Evolutionary conservation across 2,888 invertebrate genomes (phyloP).

Genomic region (Sarcophaga rosellei): DNA sequence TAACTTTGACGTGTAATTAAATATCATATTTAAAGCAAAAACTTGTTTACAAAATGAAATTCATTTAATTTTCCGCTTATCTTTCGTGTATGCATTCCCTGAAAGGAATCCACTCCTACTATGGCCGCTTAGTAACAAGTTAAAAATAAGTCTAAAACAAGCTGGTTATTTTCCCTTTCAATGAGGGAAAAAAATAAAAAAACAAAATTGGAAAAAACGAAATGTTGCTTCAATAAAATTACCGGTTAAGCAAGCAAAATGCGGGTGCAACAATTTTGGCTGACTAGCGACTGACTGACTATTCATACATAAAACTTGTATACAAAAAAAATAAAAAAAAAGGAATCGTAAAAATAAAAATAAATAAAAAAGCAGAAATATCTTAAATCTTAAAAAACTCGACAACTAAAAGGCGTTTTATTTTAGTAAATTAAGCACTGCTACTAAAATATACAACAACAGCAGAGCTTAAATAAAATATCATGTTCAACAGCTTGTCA

Average conservation of each 20-base stretch:
- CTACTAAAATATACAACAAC: neutral
- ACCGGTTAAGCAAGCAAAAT: constrained; percentile 29
- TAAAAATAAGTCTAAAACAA: constrained; percentile 18
- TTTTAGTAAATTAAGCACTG: neutral
- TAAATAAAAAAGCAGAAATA: neutral
- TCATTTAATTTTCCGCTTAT: constrained; percentile 49
- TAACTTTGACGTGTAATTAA: constrained; percentile 52
- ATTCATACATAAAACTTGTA: neutral
- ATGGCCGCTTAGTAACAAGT: neutral
- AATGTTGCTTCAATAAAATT: constrained; percentile 20
- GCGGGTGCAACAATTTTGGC: constrained; percentile 40
- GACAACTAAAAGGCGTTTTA: constrained; percentile 32
- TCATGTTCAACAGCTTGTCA: constrained; percentile 24
- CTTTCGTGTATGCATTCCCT: neutral
- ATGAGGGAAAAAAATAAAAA: neutral
- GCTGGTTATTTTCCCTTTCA: constrained; percentile 5
- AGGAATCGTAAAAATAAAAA: neutral
- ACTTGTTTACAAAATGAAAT: constrained; percentile 48
- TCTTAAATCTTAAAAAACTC: constrained; percentile 19
- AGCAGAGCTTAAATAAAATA: neutral
- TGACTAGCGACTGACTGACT: neutral
- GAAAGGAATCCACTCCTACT: neutral
- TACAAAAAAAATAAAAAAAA: neutral
- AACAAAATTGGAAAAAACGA: neutral
- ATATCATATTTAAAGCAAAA: constrained; percentile 40